Conservation (phyloP, 1,140 invertebrate species). For the Octopus sinensis region DNA sequence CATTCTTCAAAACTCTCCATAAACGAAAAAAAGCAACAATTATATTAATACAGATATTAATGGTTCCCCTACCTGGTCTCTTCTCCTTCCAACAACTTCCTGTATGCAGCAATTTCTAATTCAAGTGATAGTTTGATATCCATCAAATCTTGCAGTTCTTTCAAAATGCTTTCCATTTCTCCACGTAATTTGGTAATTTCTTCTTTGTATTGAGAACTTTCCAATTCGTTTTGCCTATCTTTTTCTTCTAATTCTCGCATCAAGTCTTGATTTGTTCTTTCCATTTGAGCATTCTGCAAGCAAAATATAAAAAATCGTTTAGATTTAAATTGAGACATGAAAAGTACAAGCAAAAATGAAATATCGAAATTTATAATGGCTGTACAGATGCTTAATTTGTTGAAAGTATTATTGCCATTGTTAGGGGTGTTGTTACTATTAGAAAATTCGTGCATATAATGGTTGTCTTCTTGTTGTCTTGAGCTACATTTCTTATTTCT, state of each 20-base stretch:
- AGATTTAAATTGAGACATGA: neutral
- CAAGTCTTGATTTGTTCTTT: slow-evolving; percentile 58
- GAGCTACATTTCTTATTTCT: too few relatives aligned
- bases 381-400: neutral
- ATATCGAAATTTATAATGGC: neutral
- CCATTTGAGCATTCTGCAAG: slow-evolving; percentile 58
- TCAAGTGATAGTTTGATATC: slow-evolving; percentile 57
- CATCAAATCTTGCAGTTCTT: slow-evolving; percentile 57
- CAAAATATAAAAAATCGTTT: neutral
- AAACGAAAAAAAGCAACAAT: too few relatives aligned
- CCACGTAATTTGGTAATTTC: slow-evolving; percentile 52
- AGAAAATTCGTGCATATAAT: too few relatives aligned
- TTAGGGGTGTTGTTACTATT: too few relatives aligned
- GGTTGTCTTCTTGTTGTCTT: too few relatives aligned
- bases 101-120: slow-evolving; percentile 55
- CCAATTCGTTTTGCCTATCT: slow-evolving; percentile 49
- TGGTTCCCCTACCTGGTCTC: slow-evolving; percentile 41
- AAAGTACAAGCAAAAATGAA: neutral
- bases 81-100: slow-evolving; percentile 53
- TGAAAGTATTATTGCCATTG: too few relatives aligned
- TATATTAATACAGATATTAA: too few relatives aligned
- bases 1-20: too few relatives aligned
- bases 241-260: slow-evolving; percentile 57
- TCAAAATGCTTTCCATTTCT: slow-evolving; percentile 55
- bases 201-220: slow-evolving; percentile 32